These are phyloP conservation scores for Liolophura sinensis DNA, from an alignment of 1,140 invertebrate species.

Conservation along the genomic window DNA sequence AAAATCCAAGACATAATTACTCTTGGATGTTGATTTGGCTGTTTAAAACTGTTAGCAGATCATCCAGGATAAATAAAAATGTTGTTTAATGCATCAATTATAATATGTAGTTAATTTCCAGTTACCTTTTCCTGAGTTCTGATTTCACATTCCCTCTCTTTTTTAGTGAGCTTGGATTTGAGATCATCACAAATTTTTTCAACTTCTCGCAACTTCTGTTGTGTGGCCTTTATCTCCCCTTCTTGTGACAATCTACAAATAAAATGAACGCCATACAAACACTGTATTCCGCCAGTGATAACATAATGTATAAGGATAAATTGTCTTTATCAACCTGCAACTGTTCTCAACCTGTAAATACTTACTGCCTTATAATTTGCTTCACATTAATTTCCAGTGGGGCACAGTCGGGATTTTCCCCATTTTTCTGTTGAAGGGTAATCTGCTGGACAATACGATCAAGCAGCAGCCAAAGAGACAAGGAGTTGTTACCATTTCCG, in stretches of 20 bases:
- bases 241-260: constrained; percentile 79
- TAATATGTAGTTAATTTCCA: background rate
- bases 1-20: no score
- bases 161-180: constrained; percentile 81
- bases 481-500: constrained; percentile 76
- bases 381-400: constrained; percentile 89
- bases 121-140: constrained; percentile 81
- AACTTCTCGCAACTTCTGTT: constrained; percentile 83
- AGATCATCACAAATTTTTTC: constrained; percentile 89
- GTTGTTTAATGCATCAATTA: background rate
- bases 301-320: no score
- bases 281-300: background rate
- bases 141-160: constrained; percentile 90
- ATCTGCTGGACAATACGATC: constrained; percentile 96
- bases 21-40: no score
- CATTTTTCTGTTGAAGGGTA: constrained; percentile 78
- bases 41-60: no score
- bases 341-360: constrained; percentile 3
- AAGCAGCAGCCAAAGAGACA: constrained; percentile 80
- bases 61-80: background rate
- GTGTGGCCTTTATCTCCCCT: constrained; percentile 85
- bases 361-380: constrained; percentile 82
- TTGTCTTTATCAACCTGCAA: no score
- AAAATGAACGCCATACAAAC: background rate
- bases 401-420: constrained; percentile 80